Base-by-base conservation (phyloP, 37 sponge, comb jelly and placozoan species). In the Aphrocallistes beatrix region DNA sequence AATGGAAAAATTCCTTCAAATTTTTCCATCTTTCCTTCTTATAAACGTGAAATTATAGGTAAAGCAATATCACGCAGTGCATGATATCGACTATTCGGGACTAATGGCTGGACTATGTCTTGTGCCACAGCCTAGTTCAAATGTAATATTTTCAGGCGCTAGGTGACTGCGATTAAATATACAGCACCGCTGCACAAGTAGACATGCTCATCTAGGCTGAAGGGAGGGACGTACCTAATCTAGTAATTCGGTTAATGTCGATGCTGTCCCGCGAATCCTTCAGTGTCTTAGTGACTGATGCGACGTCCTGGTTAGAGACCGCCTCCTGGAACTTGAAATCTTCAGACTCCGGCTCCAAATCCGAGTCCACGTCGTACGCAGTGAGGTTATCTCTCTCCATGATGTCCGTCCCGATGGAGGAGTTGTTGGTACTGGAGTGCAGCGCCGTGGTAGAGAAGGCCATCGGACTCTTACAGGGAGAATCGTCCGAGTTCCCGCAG, bases 251-350 rank as follows among this genome's bases (percentile, higher is more conserved):
- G 83, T 94, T 88, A 0, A 94, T 82, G 83, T 90, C 86, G 36
- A 94, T 94, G 28, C 86, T 87, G 0, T 48, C 32, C 47, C 51
- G 88, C 39, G 25, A 60, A 19, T 87, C 83, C 45, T 91, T 91
- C 36, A 88, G 81, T 6, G 91, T 85, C 39, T 90, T 91, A 23
- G 87, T 83, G 0, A 91, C 37, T 1, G 82, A 40, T 69, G 91
- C 94, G 0, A 90, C 81, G 81, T 94, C 89, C 47, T 89, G 82
- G 36, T 81, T 81, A 19, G 91, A 81, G 21, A 90, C 87, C 21
- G 94, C 94, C 47, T 94, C 92, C 39, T 94, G 94, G 86, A 94
- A 94, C 39, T 86, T 49, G 86, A 90, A 94, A 69, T 94, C 92
- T 0, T 81, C 48, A 28, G 83, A 83, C 38, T 85, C 92, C 0